Base-by-base conservation (phyloP, 2,797 vertebrate genomes). In the Pelochelys cantorii region DNA sequence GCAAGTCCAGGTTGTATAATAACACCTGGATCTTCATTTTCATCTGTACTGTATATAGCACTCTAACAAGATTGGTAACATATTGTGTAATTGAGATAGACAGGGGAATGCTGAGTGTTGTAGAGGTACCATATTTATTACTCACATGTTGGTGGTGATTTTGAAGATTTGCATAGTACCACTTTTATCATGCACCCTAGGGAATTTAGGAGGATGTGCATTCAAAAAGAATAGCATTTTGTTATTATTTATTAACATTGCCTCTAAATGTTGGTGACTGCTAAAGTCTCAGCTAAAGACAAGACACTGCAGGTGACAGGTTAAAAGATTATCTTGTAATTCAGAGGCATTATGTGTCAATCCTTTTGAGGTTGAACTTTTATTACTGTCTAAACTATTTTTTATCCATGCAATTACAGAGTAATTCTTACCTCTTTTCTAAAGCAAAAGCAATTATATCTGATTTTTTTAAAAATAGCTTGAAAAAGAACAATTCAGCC, bases 271-370 rank as follows among this genome's bases (percentile, higher is more conserved):
- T 93, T 92, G 88, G 90, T 79, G 59, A 7, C 78, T 91, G 22
- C 22, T 57, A 23, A 23, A 57, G 20, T 57, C 22, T 71, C 92
- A 96, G 54, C 68, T 31, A 94, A 86, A 94, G 83, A 91, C 37
- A 88, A 86, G 85, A 81, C 60, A 89, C 68, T 52, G 6, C 57
- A 93, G 86, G 90, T 56, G 92, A 89, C 60, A 88, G 78, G 85
- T 90, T 93, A 90, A 96, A 97, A 96, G 74, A 88, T 53, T 92
- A 10, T 88, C 82, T 90, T 96, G 94, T 96, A 88, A 94, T 94
- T 95, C 83, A 85, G 81, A 93, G 75, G 20, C 86, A 94, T 94
- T 96, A 96, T 93, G 62, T 92, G 90, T 25, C 92, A 96, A n/a
- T 79, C 87, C 78, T 95, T 96, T 96, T 85, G 94, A 92, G 48